phyloP scores from a whole-genome alignment of 2,113 vertebrate species.

The Peromyscus maniculatus region DNA sequence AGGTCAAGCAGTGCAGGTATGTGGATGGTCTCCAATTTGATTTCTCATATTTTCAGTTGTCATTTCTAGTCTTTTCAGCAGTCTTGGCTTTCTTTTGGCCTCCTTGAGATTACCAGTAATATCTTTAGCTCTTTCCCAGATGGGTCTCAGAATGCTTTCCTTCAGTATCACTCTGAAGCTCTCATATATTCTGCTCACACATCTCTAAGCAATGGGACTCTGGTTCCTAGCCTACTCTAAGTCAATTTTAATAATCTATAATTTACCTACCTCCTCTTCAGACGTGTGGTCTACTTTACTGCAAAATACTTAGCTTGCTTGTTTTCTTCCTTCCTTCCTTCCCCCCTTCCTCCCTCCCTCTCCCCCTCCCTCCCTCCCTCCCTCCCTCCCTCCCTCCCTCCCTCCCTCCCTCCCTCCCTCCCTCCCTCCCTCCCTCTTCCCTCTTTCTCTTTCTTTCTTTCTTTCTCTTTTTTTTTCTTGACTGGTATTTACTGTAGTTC shows the following conservation, averaged over 20 bases:
- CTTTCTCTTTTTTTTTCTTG: background rate
- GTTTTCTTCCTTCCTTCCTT: background rate
- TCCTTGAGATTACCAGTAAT: background rate
- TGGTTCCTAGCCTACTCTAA: accelerated
- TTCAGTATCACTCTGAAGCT: background rate
- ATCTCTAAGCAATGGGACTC: background rate
- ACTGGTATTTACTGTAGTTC: background rate
- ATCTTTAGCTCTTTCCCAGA: background rate
- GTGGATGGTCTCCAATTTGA: conserved; percentile 93
- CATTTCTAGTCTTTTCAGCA: background rate
- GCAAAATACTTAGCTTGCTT: background rate
- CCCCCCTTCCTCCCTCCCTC: no score
- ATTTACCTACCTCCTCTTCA: background rate
- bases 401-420: no score
- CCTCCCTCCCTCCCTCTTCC: no score
- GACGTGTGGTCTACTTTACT: background rate
- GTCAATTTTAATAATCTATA: background rate
- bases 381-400: no score
- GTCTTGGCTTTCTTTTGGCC: no score
- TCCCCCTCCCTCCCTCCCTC: no score
- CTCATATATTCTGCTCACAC: background rate
- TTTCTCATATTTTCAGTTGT: conserved; percentile 80
- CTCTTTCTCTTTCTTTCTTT: background rate
- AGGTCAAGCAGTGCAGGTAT: conserved; percentile 93
- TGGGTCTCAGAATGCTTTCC: background rate